Evolutionary conservation across 2,888 invertebrate species (phyloP), one percentile per base, ranked within the genome.

Genomic region (Drosophila paranaensis): DNA sequence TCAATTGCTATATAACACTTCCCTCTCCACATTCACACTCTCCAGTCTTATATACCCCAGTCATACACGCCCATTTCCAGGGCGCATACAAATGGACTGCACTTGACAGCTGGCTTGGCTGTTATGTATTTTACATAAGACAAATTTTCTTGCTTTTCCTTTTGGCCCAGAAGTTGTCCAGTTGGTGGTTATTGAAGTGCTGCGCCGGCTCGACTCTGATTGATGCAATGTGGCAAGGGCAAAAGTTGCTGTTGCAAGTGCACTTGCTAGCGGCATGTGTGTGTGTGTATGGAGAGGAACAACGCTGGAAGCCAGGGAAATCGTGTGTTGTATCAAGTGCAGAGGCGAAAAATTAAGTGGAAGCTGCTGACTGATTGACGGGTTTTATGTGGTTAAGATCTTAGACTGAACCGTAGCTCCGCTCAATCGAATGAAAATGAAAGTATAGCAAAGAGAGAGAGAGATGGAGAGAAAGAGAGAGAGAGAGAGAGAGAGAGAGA

Each of bases 221-320:
- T 89, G 89, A 84, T 82, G 82, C 89, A 78, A 69, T 81, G 78
- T 64, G 79, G 75, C 88, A 82, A 89, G 88, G 81, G 88, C 89
- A 64, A 60, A 66, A 68, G 67, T 43, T 71, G 67, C 37, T 71
- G 71, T 48, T 75, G 82, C 82, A 65, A 69, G 60, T 71, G 71
- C 56, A 68, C 74, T 75, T 77, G 42, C 10, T 33, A 6, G 65
- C 65, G 50, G 62, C 66, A 60, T 53, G 42, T 33, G 30, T n/a
- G 10, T 20, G 30, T 43, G 16, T 20, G 20, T 1, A 20, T n/a
- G n/a, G 10, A 14, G 10, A 2, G 16, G 8, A 42, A 11, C 11
- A 8, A 6, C 33, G 51, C 2, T 37, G 37, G n/a, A n/a, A 9
- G 42, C 8, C 27, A 30, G 25, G 16, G 25, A 40, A 55, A 57